Evolutionary conservation across 2,797 vertebrate species (phyloP), one percentile per base, ranked within the genome.

Genomic region (Halcyon smyrnensis): DNA sequence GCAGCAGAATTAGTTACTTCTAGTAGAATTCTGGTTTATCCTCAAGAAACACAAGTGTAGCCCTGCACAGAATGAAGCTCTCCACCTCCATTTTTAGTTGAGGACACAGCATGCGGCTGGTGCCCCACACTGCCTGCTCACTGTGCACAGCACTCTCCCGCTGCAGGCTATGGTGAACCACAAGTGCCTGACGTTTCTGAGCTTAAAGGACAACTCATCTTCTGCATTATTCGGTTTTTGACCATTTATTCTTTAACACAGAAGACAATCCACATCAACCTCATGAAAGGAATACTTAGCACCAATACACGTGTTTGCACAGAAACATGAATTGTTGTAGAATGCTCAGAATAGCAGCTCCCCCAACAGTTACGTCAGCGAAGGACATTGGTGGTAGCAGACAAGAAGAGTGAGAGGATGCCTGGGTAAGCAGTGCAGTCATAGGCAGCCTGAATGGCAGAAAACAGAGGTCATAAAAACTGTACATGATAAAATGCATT

Each of bases 121-220:
- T 32, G 19, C 6, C 51, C 50, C 41, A 8, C 1, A 0, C 2
- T 10, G 2, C 15, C 75, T 9, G n/a, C 57, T 57, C 19, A 2
- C 45, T 5, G 30, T 34, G 48, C 63, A 43, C 37, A 65, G n/a
- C 65, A 17, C 46, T 45, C 50, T 36, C 43, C 67, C 20, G 34
- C 28, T 6, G 8, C 2, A 3, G 36, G 79, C 36, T 28, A 30
- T 8, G n/a, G 32, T 24, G 24, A 30, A 32, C 39, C 12, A 4
- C 45, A 36, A 43, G 45, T 0, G 8, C 36, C 53, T 24, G 20
- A 8, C 18, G 0, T 2, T 8, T 8, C 73, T 14, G 51, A 75
- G 56, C 48, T 20, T 15, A 9, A n/a, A 36, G 30, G 50, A 51
- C 64, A 50, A n/a, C 17, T 24, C 48, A 12, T 17, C 59, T 63